These are phyloP conservation scores for Drosophila burlai DNA, from an alignment of 1,140 invertebrate species.

Conservation along the genomic window DNA sequence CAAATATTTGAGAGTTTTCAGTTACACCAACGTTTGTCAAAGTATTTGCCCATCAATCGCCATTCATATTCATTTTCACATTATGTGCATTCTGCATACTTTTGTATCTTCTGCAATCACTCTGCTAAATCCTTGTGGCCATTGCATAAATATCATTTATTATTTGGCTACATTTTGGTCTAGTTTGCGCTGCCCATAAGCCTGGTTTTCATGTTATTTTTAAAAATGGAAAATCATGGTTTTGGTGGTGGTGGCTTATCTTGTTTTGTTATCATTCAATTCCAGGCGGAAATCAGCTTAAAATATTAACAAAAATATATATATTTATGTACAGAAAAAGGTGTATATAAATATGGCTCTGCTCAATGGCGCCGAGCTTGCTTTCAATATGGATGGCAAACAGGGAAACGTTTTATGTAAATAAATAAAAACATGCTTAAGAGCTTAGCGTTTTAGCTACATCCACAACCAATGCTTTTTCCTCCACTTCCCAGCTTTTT, in stretches of 20 bases:
- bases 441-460: constrained; percentile 60
- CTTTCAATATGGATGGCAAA: constrained; percentile 62
- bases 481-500: constrained; percentile 6
- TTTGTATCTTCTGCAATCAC: constrained; percentile 34
- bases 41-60: constrained; percentile 19
- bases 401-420: constrained; percentile 48
- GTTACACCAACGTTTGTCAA: constrained; percentile 8
- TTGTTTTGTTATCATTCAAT: constrained; percentile 70
- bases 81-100: constrained; percentile 21
- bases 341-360: constrained; percentile 45
- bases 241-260: constrained; percentile 52
- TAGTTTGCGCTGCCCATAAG: constrained; percentile 23
- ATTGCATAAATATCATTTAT: constrained; percentile 43
- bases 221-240: constrained; percentile 22
- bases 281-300: constrained; percentile 77
- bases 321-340: constrained; percentile 4
- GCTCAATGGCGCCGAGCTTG: constrained; percentile 33
- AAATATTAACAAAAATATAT: constrained; percentile 68
- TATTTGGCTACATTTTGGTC: constrained; percentile 28
- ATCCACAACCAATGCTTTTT: constrained; percentile 21
- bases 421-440: constrained; percentile 77
- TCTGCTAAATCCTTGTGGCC: constrained; percentile 42
- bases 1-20: constrained; percentile 9
- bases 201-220: constrained; percentile 30
- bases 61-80: constrained; percentile 35